Percentiles rank a stretch among this genome's conserved stretches.
phyloP scores from a whole-genome alignment of 2,797 vertebrate genomes.

The Protosalanx chinensis region DNA sequence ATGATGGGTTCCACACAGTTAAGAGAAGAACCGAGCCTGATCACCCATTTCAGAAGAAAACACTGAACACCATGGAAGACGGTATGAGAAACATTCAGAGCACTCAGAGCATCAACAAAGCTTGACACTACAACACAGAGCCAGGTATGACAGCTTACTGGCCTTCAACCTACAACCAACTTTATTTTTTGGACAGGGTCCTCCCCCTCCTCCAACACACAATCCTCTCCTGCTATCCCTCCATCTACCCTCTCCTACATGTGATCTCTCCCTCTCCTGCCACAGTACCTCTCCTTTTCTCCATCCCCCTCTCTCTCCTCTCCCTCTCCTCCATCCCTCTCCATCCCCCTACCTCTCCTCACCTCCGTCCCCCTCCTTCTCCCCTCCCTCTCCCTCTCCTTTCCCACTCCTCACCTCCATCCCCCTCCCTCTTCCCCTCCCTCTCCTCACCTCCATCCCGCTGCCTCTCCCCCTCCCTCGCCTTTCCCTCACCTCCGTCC shows the following conservation, averaged over 20 bases:
- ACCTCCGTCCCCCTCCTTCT: constrained; percentile 27
- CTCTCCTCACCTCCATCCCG: constrained; percentile 16
- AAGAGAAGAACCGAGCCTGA: constrained; percentile 33
- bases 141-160: neutral
- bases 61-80: neutral
- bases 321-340: neutral
- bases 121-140: neutral
- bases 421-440: constrained; percentile 30
- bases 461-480: constrained; percentile 19
- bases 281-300: constrained; percentile 30
- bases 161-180: neutral
- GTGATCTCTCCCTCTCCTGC: constrained; percentile 17
- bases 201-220: neutral
- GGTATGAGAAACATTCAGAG: constrained; percentile 12
- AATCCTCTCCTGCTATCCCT: constrained; percentile 19
- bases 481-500: neutral
- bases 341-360: neutral
- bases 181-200: constrained; percentile 24
- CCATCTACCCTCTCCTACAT: neutral
- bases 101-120: neutral
- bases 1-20: constrained; percentile 25
- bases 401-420: constrained; percentile 28
- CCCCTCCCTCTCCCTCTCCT: neutral
- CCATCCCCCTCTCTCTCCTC: neutral
- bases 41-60: neutral